A percentile compares a stretch with the other conserved stretches of the same genome.
Evolutionary conservation across 2,797 vertebrate genomes (phyloP).

Genomic region (Oreonectes daqikongensis): DNA sequence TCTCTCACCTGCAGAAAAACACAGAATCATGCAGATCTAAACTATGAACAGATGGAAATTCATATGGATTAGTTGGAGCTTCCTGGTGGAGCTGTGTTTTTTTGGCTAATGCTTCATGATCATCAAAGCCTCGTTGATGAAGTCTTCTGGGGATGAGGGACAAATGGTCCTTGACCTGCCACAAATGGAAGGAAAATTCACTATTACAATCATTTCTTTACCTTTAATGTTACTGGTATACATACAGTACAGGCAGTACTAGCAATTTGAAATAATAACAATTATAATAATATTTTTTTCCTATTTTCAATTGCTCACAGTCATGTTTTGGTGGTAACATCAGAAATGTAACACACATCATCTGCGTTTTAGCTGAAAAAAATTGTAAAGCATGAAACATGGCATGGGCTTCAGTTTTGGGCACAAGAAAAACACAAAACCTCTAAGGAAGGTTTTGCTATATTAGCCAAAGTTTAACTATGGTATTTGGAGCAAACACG

Average conservation of each 20-base stretch:
- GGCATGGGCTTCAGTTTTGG: too few species aligned
- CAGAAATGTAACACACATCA: too few species aligned
- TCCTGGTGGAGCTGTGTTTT: constrained; percentile 7
- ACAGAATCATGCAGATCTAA: constrained; percentile 29
- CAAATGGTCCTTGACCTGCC: constrained; percentile 33
- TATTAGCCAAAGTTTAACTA: too few species aligned
- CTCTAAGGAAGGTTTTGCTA: too few species aligned
- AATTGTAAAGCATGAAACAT: too few species aligned
- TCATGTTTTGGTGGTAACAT: background rate
- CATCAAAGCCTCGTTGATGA: constrained; percentile 21
- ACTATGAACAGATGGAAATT: constrained; percentile 44
- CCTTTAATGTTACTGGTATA: background rate
- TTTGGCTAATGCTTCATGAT: constrained; percentile 34
- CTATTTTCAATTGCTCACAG: background rate
- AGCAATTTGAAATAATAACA: too few species aligned
- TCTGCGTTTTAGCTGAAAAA: too few species aligned
- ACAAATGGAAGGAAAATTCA: constrained; percentile 14
- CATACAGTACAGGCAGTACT: background rate
- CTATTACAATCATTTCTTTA: too few species aligned
- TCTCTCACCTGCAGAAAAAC: constrained; percentile 49
- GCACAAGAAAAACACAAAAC: too few species aligned
- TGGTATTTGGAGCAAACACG: too few species aligned
- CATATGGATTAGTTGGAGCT: constrained; percentile 17
- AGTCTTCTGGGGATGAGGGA: constrained; percentile 26
- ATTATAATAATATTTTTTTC: too few species aligned